phyloP scores from a whole-genome alignment of 2,797 vertebrate genomes.

The Linurgus olivaceus region DNA sequence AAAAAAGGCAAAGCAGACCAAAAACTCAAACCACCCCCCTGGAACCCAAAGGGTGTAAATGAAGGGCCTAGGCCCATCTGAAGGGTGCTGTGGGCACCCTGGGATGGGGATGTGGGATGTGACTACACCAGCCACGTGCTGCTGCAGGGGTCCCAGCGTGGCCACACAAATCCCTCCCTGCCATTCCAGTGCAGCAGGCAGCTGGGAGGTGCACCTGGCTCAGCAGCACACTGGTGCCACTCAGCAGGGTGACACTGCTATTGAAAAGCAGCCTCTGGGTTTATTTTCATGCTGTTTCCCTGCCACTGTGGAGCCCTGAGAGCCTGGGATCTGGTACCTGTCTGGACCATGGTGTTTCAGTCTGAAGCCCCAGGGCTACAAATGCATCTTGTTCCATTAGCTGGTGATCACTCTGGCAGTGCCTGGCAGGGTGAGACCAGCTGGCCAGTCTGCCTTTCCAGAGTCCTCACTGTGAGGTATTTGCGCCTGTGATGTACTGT shows the following conservation, averaged over 20 bases:
- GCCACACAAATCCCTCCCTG: not conserved
- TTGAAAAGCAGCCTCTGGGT: not conserved
- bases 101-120: not conserved
- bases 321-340: not conserved
- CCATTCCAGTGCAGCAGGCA: not conserved
- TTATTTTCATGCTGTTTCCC: not conserved
- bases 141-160: fast-evolving
- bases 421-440: not conserved
- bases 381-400: not conserved
- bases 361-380: not conserved
- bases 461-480: not conserved
- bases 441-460: not conserved
- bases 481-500: not conserved
- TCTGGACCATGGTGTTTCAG: fast-evolving
- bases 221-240: fast-evolving
- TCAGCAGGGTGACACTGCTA: not conserved
- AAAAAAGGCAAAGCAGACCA: not conserved
- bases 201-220: not conserved
- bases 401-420: fast-evolving
- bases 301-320: not conserved
- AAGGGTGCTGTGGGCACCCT: not conserved
- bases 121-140: not conserved
- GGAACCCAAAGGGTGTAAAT: not conserved
- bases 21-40: fast-evolving
- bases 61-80: not conserved